Base-by-base conservation (phyloP, 2,797 vertebrate genomes). In the Chiloscyllium punctatum region DNA sequence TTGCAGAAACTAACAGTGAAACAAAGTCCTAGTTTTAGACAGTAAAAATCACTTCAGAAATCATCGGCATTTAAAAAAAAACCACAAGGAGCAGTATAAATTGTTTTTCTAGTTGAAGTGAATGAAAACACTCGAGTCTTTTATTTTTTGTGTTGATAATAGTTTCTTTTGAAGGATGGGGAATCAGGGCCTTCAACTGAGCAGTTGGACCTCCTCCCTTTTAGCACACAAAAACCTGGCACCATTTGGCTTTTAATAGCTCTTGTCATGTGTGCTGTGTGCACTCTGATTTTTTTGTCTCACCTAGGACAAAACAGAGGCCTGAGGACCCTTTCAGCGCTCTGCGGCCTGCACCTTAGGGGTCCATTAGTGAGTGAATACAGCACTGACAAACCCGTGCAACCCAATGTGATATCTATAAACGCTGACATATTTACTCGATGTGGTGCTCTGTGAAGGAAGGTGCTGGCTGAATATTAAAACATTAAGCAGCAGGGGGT, bases 371-470 rank as follows among this genome's bases (percentile, higher is more conserved):
- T 88, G 97, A 96, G 96, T 98, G 97, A 98, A 99, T 99, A 97
- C 97, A 97, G 97, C 96, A 97, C 98, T 99, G 98, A 98, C 98
- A 99, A 97, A 97, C 98, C 98, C 96, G 98, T 96, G 97, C 97
- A 97, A 98, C 97, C 97, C 97, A 96, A 97, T 97, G 97, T 97
- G 98, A 97, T 98, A 98, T 98, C 98, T 98, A 98, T 98, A 98
- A 98, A 98, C 96, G 97, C 97, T 97, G 97, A 97, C 97, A 98
- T 96, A 97, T 97, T 98, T 98, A 98, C 98, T 97, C 97, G 98
- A 97, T 97, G 96, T 97, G 97, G 98, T 97, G 97, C 97, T 97
- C 97, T 97, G 97, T 96, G 96, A 96, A 97, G 97, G 98, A 98
- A 98, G 98, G 98, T 98, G 96, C 96, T 96, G 97, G 96, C 97